Conservation (phyloP, 2,113 vertebrate species). For the Datnioides undecimradiatus region DNA sequence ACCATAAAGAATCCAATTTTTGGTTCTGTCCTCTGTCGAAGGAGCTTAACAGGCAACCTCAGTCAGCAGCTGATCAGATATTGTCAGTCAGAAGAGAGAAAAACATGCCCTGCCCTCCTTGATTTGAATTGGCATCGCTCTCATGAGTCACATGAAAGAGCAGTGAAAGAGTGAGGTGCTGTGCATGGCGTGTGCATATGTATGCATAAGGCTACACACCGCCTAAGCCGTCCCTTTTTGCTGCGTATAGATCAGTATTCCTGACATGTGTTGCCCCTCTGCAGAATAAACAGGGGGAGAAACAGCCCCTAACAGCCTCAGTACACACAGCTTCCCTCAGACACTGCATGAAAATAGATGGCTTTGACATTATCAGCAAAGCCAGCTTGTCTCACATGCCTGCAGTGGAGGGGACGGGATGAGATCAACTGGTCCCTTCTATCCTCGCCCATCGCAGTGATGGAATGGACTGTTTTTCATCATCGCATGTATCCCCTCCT, state of each 20-base stretch:
- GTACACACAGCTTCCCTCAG: constrained; percentile 73
- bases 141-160: constrained; percentile 60
- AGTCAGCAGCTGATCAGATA: constrained; percentile 71
- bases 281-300: constrained; percentile 79
- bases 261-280: constrained; percentile 76
- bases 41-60: constrained; percentile 60
- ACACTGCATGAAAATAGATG: constrained; percentile 80
- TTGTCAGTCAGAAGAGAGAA: constrained; percentile 67
- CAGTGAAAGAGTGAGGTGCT: constrained; percentile 39
- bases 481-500: constrained; percentile 39
- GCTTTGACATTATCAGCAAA: constrained; percentile 82
- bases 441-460: constrained; percentile 41
- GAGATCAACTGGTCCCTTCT: constrained; percentile 66
- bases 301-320: constrained; percentile 73
- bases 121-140: constrained; percentile 62
- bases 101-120: constrained; percentile 42
- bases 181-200: constrained; percentile 43
- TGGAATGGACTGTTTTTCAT: constrained; percentile 57
- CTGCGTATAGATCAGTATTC: constrained; percentile 78
- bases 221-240: constrained; percentile 48
- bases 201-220: constrained; percentile 63
- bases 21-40: constrained; percentile 29
- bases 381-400: constrained; percentile 80
- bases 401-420: constrained; percentile 69
- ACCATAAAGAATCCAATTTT: constrained; percentile 65